These are phyloP conservation scores for Glyptemys insculpta DNA, from an alignment of 2,797 vertebrate species.

Conservation along the genomic window DNA sequence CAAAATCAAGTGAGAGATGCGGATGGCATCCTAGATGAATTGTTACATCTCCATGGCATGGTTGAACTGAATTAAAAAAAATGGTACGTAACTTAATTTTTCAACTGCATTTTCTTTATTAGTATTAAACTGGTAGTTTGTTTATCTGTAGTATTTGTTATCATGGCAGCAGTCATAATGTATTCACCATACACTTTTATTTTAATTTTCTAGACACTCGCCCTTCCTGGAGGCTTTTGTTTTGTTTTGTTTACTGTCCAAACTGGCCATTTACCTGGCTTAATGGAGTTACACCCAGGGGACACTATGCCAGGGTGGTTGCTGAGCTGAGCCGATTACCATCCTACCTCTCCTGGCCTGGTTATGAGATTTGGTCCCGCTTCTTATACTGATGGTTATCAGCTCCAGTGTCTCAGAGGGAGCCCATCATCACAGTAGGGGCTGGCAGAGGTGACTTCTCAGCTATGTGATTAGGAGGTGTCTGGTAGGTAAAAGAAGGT, in stretches of 20 bases:
- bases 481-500: background rate
- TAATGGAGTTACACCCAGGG: too few relatives aligned
- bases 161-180: background rate
- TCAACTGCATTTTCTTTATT: too few relatives aligned
- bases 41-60: too few relatives aligned
- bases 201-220: background rate
- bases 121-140: background rate
- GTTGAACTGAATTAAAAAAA: background rate
- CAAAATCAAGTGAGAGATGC: background rate
- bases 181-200: background rate
- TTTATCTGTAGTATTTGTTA: background rate
- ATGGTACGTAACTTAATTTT: background rate
- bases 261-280: background rate
- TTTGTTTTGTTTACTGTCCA: background rate
- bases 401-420: background rate
- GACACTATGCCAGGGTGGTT: background rate
- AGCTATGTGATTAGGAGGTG: background rate
- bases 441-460: background rate
- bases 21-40: background rate
- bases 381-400: background rate
- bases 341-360: background rate
- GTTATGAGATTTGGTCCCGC: background rate
- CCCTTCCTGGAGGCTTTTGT: background rate
- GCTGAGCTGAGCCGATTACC: background rate
- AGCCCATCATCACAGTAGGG: background rate